Base-by-base conservation (phyloP, 2,113 vertebrate genomes). In the Sciurus niger region DNA sequence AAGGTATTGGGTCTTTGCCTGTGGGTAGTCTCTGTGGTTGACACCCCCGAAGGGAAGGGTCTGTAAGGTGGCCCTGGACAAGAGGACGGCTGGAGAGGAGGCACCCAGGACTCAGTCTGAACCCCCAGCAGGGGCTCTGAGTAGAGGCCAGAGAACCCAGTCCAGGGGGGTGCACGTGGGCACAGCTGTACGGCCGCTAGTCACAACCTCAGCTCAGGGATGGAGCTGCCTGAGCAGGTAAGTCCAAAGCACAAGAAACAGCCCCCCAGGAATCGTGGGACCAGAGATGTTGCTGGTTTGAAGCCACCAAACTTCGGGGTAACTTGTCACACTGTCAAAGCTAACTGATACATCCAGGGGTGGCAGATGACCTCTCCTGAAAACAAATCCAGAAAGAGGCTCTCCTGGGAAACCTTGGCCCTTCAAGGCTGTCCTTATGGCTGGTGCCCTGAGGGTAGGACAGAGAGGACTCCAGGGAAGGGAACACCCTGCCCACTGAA, bases 81-180 rank as follows among this genome's bases (percentile, higher is more conserved):
- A 24, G 60, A 63, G 9, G 60, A 22, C 25, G 60, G 60, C 65
- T 22, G 70, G 77, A 32, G 30, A 43, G 37, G n/a, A 73, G 22
- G 63, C 63, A 13, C 24, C 48, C 13, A 8, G 2, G 22, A 30
- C 48, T 46, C 46, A 17, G 0, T 55, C 76, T 67, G 80, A 30
- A 28, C 1, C n/a, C 43, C 68, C 14, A 40, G 6, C 10, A 17
- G 24, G 37, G 37, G 22, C 24, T 84, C 16, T 34, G 37, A 53
- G 73, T 9, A 11, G 55, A 48, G 40, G 51, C 25, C 30, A 46
- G 37, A 58, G 37, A 28, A 40, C 48, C 34, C 77, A 22, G 82
- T 5, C 8, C 10, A 1, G 72, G 13, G 25, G n/a, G 88, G 74
- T 18, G 5, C 5, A 1, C 0, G 22, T 20, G 80, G 2, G 25